Conservation (phyloP, 2,797 vertebrate species). For the Euthynnus affinis region DNA sequence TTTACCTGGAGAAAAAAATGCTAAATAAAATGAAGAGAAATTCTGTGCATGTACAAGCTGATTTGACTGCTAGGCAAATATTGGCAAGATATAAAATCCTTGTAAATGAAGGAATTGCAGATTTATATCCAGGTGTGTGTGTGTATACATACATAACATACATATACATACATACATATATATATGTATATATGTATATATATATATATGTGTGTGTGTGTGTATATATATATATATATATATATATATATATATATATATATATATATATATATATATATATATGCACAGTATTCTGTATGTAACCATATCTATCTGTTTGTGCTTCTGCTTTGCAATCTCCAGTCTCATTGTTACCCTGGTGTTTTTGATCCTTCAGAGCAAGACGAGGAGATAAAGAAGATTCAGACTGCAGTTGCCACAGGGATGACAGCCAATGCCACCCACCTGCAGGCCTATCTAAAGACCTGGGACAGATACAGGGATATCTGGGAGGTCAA, state of each 20-base stretch:
- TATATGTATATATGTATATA: neutral
- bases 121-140: no score
- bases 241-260: neutral
- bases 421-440: conserved; percentile 86
- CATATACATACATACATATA: neutral
- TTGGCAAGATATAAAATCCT: neutral
- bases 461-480: conserved; percentile 92
- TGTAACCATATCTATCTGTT: neutral
- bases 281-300: neutral
- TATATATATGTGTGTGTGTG: no score
- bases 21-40: neutral
- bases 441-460: conserved; percentile 85
- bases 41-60: neutral
- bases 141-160: no score
- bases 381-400: conserved; percentile 90
- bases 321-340: neutral
- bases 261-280: neutral
- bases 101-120: neutral
- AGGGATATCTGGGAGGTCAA: conserved; percentile 92
- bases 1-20: neutral
- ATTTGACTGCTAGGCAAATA: neutral
- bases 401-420: conserved; percentile 87
- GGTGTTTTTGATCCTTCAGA: conserved; percentile 74
- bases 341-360: neutral
- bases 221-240: no score